phyloP scores from a whole-genome alignment of 2,888 invertebrate genomes.

The Volucella bombylans region DNA sequence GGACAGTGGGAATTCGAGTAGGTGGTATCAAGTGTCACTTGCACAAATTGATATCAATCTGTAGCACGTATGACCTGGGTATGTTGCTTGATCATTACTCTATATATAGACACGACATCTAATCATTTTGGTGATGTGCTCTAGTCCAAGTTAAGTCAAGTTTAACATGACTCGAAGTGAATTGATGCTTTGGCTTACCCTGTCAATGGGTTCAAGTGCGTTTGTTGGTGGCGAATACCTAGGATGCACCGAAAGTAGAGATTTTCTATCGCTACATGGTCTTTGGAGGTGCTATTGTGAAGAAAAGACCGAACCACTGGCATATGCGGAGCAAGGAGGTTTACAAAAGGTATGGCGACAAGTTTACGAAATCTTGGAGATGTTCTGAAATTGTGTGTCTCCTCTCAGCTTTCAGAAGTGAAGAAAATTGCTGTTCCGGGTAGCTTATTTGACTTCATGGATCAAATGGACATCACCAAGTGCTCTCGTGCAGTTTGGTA shows the following conservation, averaged over 20 bases:
- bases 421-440: conserved; percentile 44
- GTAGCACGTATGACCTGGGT: conserved; percentile 52
- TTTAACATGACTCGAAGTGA: background rate
- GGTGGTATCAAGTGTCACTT: conserved; percentile 59
- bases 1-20: conserved; percentile 18
- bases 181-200: background rate
- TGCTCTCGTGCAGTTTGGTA: conserved; percentile 41
- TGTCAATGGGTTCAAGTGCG: background rate
- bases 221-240: conserved; percentile 18
- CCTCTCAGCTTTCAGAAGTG: conserved; percentile 22
- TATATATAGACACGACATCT: conserved; percentile 42
- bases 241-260: conserved; percentile 48
- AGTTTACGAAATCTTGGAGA: background rate
- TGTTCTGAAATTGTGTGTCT: background rate
- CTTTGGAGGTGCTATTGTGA: conserved; percentile 59
- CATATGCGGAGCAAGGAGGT: conserved; percentile 26
- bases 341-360: conserved; percentile 20
- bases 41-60: conserved; percentile 13
- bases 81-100: conserved; percentile 8
- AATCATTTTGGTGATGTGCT: conserved; percentile 1
- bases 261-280: conserved; percentile 43
- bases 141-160: background rate
- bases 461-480: conserved; percentile 38
- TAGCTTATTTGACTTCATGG: conserved; percentile 16
- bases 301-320: conserved; percentile 7